A percentile compares a stretch with the other conserved stretches of the same genome.
These are phyloP conservation scores for Thalassarche chlororhynchos DNA, from an alignment of 2,113 vertebrate species.

Conservation along the genomic window DNA sequence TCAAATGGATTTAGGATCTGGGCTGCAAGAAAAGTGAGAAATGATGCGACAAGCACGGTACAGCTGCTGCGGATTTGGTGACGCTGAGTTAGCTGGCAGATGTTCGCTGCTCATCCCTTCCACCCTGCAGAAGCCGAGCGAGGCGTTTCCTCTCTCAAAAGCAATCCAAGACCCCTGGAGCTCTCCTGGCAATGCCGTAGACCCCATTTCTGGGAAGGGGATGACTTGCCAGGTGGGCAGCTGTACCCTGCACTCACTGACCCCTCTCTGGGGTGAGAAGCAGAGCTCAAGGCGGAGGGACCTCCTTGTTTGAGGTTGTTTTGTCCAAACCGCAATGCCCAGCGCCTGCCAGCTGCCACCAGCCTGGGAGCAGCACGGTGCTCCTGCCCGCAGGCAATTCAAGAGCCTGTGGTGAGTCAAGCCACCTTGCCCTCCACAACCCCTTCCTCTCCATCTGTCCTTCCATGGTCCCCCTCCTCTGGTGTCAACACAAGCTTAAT, in stretches of 20 bases:
- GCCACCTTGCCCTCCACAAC: neutral
- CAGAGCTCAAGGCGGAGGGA: neutral
- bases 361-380: neutral
- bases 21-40: neutral
- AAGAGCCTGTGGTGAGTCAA: neutral
- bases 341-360: neutral
- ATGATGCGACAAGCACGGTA: neutral
- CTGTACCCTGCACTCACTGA: neutral
- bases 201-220: neutral
- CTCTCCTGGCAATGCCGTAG: neutral
- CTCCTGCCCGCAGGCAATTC: neutral
- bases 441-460: neutral
- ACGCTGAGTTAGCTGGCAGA: neutral
- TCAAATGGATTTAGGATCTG: neutral
- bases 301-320: neutral
- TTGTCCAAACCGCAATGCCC: neutral
- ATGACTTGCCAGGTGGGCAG: neutral
- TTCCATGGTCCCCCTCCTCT: neutral
- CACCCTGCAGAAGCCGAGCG: neutral
- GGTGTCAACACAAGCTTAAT: conserved; percentile 22
- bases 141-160: neutral
- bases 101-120: neutral
- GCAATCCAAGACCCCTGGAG: neutral
- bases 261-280: neutral
- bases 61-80: neutral